phyloP scores from a whole-genome alignment of 2,113 vertebrate genomes.

The Amia ocellicauda region DNA sequence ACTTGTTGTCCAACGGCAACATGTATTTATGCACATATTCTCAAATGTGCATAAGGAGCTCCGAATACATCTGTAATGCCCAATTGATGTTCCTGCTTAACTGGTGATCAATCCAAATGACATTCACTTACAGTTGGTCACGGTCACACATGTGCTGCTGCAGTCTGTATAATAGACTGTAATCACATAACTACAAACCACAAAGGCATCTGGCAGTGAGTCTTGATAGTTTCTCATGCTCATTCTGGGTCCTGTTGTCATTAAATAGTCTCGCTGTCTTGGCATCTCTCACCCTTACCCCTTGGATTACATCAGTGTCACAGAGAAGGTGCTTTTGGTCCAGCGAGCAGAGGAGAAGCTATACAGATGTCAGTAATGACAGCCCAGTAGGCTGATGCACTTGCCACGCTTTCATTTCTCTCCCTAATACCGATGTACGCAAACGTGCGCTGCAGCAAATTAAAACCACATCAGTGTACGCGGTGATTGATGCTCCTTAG shows the following conservation, averaged over 20 bases:
- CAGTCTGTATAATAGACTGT: too few relatives aligned
- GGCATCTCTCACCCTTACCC: background rate
- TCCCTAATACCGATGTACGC: background rate
- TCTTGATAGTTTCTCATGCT: background rate
- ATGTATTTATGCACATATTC: too few relatives aligned
- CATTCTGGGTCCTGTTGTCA: background rate
- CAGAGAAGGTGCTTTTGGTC: background rate
- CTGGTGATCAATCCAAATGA: too few relatives aligned
- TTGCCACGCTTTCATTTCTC: conserved; percentile 1
- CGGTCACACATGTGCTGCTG: too few relatives aligned
- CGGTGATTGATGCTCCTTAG: conserved; percentile 20
- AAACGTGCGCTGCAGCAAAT: conserved; percentile 10
- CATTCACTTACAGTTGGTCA: too few relatives aligned
- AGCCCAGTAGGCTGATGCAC: background rate
- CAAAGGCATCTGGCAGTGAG: too few relatives aligned
- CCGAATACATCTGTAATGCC: too few relatives aligned
- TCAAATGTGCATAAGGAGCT: too few relatives aligned
- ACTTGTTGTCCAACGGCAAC: too few relatives aligned
- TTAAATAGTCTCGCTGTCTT: too few relatives aligned
- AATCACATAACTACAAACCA: too few relatives aligned
- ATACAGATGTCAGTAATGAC: background rate
- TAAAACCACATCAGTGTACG: conserved; percentile 18
- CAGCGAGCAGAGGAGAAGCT: background rate
- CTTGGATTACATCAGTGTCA: background rate
- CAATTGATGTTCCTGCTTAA: too few relatives aligned